These are phyloP conservation scores for Crambe crambe DNA, from an alignment of 37 sponge, comb jelly and placozoan genomes.

Conservation along the genomic window DNA sequence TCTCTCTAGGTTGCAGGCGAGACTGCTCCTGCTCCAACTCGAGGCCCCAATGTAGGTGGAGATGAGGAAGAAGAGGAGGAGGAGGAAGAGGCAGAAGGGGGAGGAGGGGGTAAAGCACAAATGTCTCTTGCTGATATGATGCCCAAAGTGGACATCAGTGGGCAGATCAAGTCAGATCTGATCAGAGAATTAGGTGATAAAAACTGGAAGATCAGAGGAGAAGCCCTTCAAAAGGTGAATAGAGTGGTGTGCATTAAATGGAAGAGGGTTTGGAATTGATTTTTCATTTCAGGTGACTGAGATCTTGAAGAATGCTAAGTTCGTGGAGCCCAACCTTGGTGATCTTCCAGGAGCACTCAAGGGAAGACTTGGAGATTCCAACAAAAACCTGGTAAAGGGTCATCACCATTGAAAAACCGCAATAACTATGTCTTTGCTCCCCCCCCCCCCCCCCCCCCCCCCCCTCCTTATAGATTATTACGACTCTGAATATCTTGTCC, in stretches of 20 bases:
- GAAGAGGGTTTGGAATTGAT: neutral
- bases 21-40: constrained; percentile 64
- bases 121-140: constrained; percentile 76
- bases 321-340: constrained; percentile 81
- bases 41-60: constrained; percentile 59
- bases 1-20: constrained; percentile 55
- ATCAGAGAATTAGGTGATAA: constrained; percentile 84
- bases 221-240: constrained; percentile 72
- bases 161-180: constrained; percentile 63
- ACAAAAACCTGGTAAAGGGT: constrained; percentile 83
- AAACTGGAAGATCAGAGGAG: constrained; percentile 89
- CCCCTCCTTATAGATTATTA: constrained; percentile 48
- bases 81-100: constrained; percentile 34
- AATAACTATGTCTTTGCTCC: neutral
- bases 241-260: neutral
- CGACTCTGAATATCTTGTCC: constrained; percentile 62
- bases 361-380: constrained; percentile 78
- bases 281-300: constrained; percentile 47
- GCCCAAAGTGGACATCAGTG: constrained; percentile 87
- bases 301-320: constrained; percentile 74
- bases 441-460: neutral
- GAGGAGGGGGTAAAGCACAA: constrained; percentile 11
- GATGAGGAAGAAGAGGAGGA: constrained; percentile 30
- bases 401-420: no score
- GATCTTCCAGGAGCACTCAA: constrained; percentile 85